Base-by-base conservation (phyloP, 2,888 invertebrate species). In the Capitulum mitella region DNA sequence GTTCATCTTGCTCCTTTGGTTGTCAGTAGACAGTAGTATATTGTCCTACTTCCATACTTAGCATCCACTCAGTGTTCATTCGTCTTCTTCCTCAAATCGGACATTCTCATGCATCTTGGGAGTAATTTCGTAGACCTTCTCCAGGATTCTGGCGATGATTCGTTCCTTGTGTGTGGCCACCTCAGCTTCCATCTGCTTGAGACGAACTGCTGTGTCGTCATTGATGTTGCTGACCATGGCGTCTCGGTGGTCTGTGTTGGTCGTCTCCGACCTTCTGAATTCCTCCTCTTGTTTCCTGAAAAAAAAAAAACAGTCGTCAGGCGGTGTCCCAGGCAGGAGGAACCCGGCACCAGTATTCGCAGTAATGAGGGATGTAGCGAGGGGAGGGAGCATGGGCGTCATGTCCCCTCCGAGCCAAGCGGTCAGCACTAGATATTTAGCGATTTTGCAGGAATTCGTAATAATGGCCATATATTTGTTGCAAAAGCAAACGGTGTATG, bases 31-130 rank as follows among this genome's bases (percentile, higher is more conserved):
- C 51, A 16, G 3, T 3, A 19, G 14, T 19, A 3, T 19, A 14
- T 51, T 22, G 19, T 19, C 51, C 51, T 51, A 19, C 14, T 51
- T 19, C 51, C 51, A 3, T 51, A 54, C 54, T 46, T 8, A 14
- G 14, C 51, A 51, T 51, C 16, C 22, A 19, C 19, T 3, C 19
- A 22, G 51, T 34, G 34, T 2, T 34, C 34, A 16, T 5, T 40
- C 40, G 26, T 70, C 40, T 26, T 70, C 37, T 12, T 70, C 26
- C 19, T 70, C 70, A 26, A 70, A 70, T 6, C 70, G 70, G 0
- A 34, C 70, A 40, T 70, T 70, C 37, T 29, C 70, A 40, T 70
- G 70, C 70, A 70, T 70, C 70, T 70, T 5, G 37, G 70, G 70
- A 0, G 70, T 70, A 40, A 70, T 70, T 40, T 70, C 70, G 70